Evolutionary conservation across 2,888 invertebrate genomes (phyloP).

Genomic region (Drosophila paucipuncta): DNA sequence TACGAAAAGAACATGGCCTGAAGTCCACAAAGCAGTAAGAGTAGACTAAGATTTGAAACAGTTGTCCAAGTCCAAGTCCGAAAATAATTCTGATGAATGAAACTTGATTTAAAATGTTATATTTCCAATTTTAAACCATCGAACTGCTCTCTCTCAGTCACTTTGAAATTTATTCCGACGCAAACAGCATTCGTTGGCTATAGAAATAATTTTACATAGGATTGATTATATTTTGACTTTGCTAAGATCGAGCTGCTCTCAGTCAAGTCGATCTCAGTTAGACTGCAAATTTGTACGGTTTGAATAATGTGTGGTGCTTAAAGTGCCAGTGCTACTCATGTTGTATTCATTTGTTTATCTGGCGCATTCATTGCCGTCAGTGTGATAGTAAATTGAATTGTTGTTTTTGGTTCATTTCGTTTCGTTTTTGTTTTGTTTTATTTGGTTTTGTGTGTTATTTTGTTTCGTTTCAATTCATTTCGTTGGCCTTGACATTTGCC

Average conservation of each 20-base stretch:
- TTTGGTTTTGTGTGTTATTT: not conserved
- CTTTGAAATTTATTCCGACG: no score
- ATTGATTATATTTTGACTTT: not conserved
- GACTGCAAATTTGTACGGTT: not conserved
- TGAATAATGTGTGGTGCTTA: constrained; percentile 19
- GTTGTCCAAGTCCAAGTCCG: not conserved
- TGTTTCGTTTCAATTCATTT: constrained; percentile 13
- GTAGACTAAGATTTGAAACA: not conserved
- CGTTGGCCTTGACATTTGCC: constrained; percentile 60
- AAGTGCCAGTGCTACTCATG: constrained; percentile 11
- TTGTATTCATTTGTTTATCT: constrained; percentile 34
- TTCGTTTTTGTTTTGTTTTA: constrained; percentile 13
- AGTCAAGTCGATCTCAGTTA: not conserved
- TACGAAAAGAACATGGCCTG: no score
- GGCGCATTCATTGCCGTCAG: constrained; percentile 28
- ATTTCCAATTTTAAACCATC: not conserved
- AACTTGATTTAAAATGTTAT: not conserved
- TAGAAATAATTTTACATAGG: not conserved
- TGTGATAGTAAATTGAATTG: constrained; percentile 38
- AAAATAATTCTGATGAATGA: not conserved
- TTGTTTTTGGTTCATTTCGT: constrained; percentile 14
- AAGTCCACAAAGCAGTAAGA: not conserved
- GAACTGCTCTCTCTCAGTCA: no score
- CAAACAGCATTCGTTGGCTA: no score
- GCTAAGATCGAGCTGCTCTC: not conserved